These are phyloP conservation scores for Macrotis lagotis DNA, from an alignment of 2,113 vertebrate species.

Conservation along the genomic window DNA sequence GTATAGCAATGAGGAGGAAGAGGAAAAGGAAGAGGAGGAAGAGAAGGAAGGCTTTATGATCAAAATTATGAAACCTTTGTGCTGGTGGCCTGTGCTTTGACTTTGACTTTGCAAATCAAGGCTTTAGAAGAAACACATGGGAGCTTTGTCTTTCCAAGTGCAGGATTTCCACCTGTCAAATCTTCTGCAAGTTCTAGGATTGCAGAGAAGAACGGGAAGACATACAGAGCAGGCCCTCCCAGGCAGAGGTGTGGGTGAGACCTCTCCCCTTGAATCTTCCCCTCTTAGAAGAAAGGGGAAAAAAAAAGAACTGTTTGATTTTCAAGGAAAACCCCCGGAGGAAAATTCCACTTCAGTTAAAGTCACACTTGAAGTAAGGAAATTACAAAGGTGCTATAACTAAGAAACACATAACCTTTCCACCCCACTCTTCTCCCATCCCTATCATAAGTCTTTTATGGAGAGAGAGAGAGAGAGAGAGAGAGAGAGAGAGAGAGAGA, in stretches of 20 bases:
- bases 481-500: background rate
- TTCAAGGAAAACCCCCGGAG: slow-evolving; percentile 61
- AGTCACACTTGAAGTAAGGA: slow-evolving; percentile 56
- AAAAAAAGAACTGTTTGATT: slow-evolving; percentile 52
- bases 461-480: background rate
- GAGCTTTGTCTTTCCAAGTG: slow-evolving; percentile 2
- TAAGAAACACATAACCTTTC: slow-evolving; percentile 50
- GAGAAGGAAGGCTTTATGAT: background rate
- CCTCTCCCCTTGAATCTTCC: slow-evolving; percentile 28
- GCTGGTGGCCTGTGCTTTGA: background rate
- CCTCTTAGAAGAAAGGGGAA: slow-evolving; percentile 35
- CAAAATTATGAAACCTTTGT: background rate
- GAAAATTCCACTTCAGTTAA: slow-evolving; percentile 61
- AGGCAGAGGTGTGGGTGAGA: slow-evolving; percentile 1
- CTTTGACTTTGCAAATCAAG: slow-evolving; percentile 6
- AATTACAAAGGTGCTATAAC: slow-evolving; percentile 54
- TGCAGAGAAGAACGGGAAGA: slow-evolving; percentile 7
- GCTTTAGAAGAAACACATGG: slow-evolving; percentile 14
- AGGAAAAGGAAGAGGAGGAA: background rate
- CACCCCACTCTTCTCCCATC: slow-evolving; percentile 1
- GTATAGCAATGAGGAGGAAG: background rate
- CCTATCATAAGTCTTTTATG: background rate
- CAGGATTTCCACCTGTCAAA: background rate
- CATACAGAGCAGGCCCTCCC: background rate
- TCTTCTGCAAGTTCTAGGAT: background rate